Evolutionary conservation across 2,797 vertebrate species (phyloP).

Genomic region (Astyanax mexicanus): DNA sequence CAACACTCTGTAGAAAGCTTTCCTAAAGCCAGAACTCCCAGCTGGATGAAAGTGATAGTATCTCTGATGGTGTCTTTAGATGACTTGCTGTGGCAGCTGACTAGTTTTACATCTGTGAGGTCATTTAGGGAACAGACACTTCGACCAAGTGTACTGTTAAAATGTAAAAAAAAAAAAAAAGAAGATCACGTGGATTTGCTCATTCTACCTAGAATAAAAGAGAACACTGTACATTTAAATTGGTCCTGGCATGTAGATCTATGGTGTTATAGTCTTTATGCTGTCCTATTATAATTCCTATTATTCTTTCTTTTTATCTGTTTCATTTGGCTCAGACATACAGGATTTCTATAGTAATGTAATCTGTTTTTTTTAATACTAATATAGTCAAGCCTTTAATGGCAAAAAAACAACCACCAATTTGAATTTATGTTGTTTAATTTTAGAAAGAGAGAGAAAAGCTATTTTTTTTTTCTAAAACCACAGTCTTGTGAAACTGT

Average conservation of each 20-base stretch:
- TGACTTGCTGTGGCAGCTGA: conserved; percentile 34
- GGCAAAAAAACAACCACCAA: conserved; percentile 67
- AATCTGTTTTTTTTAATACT: conserved; percentile 34
- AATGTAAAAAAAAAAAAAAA: no score
- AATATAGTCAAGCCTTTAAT: conserved; percentile 47
- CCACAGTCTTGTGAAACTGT: conserved; percentile 69
- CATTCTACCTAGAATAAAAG: not conserved
- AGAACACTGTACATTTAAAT: no score
- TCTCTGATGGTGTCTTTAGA: conserved; percentile 40
- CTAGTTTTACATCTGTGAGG: conserved; percentile 22
- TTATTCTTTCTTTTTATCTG: not conserved
- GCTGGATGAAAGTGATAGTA: conserved; percentile 34
- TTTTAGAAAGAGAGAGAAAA: conserved; percentile 62
- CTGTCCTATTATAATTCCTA: not conserved
- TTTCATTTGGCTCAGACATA: conserved; percentile 44
- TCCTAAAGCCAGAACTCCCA: conserved; percentile 21
- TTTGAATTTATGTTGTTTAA: conserved; percentile 57
- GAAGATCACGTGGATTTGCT: not conserved
- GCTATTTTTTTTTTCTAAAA: conserved; percentile 65
- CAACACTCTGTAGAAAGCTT: not conserved
- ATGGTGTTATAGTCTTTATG: not conserved
- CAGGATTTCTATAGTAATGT: conserved; percentile 47
- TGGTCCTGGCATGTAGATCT: not conserved
- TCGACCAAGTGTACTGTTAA: not conserved
- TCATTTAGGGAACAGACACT: not conserved